Conservation (phyloP, 2,888 invertebrate genomes). For the Uropetala carovei region DNA sequence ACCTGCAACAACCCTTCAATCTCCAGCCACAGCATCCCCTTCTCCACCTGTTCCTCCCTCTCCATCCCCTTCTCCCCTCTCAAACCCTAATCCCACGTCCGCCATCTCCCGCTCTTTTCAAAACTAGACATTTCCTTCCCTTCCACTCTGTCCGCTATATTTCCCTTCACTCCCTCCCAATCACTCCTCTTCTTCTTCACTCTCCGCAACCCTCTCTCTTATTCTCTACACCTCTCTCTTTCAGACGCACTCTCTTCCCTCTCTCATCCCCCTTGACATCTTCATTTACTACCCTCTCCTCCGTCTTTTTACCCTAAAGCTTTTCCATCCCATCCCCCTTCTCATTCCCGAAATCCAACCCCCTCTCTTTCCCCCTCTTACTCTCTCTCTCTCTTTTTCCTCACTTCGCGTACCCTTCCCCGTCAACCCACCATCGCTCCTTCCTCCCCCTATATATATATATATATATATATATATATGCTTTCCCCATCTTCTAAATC, state of each 20-base stretch:
- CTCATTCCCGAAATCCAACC: neutral
- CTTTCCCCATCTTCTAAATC: neutral
- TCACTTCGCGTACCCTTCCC: neutral
- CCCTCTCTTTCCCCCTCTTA: neutral
- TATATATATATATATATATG: neutral
- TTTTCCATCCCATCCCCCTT: neutral
- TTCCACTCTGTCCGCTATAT: neutral
- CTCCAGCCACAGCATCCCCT: neutral
- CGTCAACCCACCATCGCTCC: neutral
- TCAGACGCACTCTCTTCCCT: neutral
- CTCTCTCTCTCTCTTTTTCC: neutral
- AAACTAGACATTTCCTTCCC: neutral
- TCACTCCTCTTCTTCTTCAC: neutral
- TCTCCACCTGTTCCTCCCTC: neutral
- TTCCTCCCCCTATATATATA: neutral
- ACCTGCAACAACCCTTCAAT: neutral
- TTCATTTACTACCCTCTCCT: slow-evolving; percentile 1
- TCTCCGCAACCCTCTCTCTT: neutral
- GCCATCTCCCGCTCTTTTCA: neutral
- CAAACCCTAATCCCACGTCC: neutral
- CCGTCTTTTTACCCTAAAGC: neutral
- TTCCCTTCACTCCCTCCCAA: neutral
- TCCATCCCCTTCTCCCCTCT: slow-evolving; percentile 10
- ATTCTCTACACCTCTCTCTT: too few relatives aligned
- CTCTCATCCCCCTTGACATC: neutral